phyloP scores from a whole-genome alignment of 2,888 invertebrate species.

The Lasius platythorax region DNA sequence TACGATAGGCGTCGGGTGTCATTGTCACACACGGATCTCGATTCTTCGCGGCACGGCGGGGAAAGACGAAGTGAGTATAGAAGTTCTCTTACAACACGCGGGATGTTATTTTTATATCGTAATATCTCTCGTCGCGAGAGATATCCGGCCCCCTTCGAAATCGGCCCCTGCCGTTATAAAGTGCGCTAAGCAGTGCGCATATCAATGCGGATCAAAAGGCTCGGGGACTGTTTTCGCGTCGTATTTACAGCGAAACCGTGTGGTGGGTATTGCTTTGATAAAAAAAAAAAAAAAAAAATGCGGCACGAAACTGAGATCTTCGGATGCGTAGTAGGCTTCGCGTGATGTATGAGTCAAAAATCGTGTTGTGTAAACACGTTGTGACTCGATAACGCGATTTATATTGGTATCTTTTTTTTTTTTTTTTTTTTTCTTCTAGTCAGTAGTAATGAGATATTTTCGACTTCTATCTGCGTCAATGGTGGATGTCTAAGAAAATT shows the following conservation, averaged over 20 bases:
- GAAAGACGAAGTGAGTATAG: neutral
- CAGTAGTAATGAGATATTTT: neutral
- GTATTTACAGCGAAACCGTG: neutral
- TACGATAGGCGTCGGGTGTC: constrained; percentile 34
- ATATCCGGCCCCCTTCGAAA: neutral
- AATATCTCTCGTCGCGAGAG: neutral
- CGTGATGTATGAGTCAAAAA: neutral
- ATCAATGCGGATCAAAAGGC: neutral
- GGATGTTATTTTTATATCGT: neutral
- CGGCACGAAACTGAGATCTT: neutral
- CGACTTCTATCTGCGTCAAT: neutral
- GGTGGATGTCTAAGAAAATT: neutral
- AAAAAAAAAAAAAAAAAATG: neutral
- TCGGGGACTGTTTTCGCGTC: neutral
- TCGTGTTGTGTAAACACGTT: neutral
- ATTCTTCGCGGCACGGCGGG: neutral
- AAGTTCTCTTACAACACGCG: neutral
- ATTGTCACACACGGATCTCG: neutral
- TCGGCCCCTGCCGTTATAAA: neutral
- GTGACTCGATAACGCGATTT: neutral
- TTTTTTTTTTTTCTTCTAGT: neutral
- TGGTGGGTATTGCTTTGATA: neutral
- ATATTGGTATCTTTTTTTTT: constrained; percentile 14
- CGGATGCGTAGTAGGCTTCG: neutral
- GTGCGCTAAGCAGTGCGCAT: neutral